Evolutionary conservation across 2,888 invertebrate species (phyloP).

Genomic region (Dascillus cervinus): DNA sequence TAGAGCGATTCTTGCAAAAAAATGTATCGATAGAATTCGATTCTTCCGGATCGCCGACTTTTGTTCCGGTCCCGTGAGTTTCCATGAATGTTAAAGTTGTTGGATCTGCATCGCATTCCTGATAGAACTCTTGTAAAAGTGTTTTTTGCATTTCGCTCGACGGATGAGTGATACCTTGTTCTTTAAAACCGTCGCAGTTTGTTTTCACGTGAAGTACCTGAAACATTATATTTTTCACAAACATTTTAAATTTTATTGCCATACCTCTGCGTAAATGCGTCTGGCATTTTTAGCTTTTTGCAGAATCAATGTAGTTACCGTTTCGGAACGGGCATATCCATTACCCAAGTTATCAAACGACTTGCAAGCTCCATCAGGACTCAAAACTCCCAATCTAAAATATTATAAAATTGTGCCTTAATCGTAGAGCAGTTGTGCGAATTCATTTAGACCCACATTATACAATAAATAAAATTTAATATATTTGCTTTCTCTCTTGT

Average conservation of each 20-base stretch:
- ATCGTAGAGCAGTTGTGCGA: too few relatives aligned
- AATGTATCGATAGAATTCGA: constrained; percentile 72
- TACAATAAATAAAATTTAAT: too few relatives aligned
- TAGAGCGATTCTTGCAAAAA: constrained; percentile 65
- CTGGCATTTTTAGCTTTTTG: constrained; percentile 54
- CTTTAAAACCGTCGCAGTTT: constrained; percentile 38
- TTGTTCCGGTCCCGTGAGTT: constrained; percentile 79
- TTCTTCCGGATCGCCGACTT: constrained; percentile 89
- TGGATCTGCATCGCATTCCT: constrained; percentile 64
- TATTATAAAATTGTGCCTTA: too few relatives aligned
- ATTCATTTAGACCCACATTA: too few relatives aligned
- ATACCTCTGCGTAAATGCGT: constrained; percentile 45
- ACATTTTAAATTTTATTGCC: too few relatives aligned
- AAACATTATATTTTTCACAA: background rate
- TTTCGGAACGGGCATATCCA: constrained; percentile 81
- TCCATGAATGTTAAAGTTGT: constrained; percentile 69
- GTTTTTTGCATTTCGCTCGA: constrained; percentile 50
- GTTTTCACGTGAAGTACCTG: constrained; percentile 32
- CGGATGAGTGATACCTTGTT: constrained; percentile 38
- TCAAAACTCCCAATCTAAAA: constrained; percentile 61
- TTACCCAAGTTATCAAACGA: constrained; percentile 80
- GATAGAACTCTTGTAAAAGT: constrained; percentile 56
- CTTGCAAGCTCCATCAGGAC: constrained; percentile 80
- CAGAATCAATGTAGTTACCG: constrained; percentile 60
- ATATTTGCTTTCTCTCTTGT: too few relatives aligned